Conservation (phyloP, 2,113 vertebrate genomes). For the Gymnobelideus leadbeateri region DNA sequence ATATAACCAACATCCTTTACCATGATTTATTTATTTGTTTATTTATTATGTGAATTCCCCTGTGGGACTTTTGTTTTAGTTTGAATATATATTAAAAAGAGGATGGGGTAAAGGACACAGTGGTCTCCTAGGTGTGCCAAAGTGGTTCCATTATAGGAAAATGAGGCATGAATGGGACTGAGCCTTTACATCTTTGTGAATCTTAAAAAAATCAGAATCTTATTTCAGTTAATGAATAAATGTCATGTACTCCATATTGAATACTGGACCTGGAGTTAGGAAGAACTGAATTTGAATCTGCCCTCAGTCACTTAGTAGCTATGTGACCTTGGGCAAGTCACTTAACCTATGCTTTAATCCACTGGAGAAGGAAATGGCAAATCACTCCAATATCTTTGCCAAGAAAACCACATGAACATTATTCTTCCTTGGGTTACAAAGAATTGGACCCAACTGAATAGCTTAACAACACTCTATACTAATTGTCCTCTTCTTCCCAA, state of each 20-base stretch:
- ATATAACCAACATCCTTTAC: accelerated
- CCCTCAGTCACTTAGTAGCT: background rate
- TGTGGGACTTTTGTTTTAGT: background rate
- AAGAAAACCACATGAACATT: background rate
- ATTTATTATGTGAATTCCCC: background rate
- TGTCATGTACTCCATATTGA: background rate
- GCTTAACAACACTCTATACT: background rate
- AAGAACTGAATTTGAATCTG: background rate
- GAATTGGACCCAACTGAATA: background rate
- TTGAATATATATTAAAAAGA: background rate
- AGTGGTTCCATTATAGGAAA: background rate
- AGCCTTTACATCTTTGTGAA: background rate
- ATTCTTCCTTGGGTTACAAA: background rate
- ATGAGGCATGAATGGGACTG: background rate
- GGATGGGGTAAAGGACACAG: background rate
- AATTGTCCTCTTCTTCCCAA: background rate
- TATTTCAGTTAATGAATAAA: background rate
- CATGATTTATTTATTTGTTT: background rate
- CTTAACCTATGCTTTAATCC: background rate
- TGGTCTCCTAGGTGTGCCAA: background rate
- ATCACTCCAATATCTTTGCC: background rate
- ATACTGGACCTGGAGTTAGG: background rate
- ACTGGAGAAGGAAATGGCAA: background rate
- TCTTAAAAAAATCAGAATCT: background rate
- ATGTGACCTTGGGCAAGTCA: background rate